Base-by-base conservation (phyloP, 2,888 invertebrate species). In the Platypus cylindrus region DNA sequence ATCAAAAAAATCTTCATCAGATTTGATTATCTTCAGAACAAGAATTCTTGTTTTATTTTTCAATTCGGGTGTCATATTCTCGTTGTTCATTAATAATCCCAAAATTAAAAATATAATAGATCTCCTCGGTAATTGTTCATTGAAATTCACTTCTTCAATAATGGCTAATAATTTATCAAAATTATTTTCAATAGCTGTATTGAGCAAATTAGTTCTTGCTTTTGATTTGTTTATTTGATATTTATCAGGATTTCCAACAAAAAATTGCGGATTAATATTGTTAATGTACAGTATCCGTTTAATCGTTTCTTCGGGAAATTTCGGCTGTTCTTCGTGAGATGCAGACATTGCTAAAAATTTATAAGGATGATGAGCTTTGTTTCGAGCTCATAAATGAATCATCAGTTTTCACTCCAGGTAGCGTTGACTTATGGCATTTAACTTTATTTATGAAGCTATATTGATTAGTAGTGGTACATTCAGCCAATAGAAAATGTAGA, bases 1-100 rank as follows among this genome's bases (percentile, higher is more conserved):
- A 29, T 45, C 46, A 40, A 53, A 58, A 29, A 55, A 56, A 18
- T 57, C 62, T 44, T 77, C 70, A 5, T 80, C 71, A 30, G 68
- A 67, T 40, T 66, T 65, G 49, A 74, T 75, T 20, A 81, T 60
- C 49, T 69, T 63, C n/a, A 49, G 36, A 11, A 47, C 48, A 11
- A 38, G 33, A 3, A 37, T 32, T 13, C 46, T 41, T 18, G 53
- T 40, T 35, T 45, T 30, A 13, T 32, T 31, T 40, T 49, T 52
- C 5, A 40, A 30, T 24, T 47, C 43, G 2, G 40, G 29, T 2
- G 35, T 36, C 5, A 43, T 27, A 8, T 44, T 31, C 22, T 38
- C 22, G 15, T 23, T 23, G 14, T 27, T 27, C 9, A 43, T 23
- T 23, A 37, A 16, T 26, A 30, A 32, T 8, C 34, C 38, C 32